Base-by-base conservation (phyloP, 64 coral and sea anemone genomes). In the Acropora yongei region DNA sequence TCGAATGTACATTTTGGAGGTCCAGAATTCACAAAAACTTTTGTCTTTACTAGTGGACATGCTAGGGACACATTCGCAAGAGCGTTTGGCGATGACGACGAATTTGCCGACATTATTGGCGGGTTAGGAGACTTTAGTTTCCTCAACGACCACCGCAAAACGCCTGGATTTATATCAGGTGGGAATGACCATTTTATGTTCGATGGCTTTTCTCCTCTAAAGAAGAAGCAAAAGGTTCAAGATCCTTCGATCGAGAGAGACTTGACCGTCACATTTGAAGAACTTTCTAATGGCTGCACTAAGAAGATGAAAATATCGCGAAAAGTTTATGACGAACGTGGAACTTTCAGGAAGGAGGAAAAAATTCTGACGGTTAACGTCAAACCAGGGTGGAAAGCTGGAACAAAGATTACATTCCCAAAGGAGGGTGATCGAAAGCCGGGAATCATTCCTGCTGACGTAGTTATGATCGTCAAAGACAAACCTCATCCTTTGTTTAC, bases 51-150 rank as follows among this genome's bases (percentile, higher is more conserved):
- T 8, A 84, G 75, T 57, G 93, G 92, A 74, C 85, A 97, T 66
- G 92, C 95, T 1, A 86, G 89, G 49, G 92, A 97, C 19, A 97
- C 95, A 4, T 97, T 97, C 49, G 44, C 92, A 42, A 88, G 86
- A 78, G 93, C 90, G 39, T 97, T 97, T 83, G 95, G 92, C 14
- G 68, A 91, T 49, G 92, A 97, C 87, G 95, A 97, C 76, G 92
- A 93, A 60, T 97, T 97, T 30, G 88, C 95, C 10, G 95, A 97
- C 41, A 69, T 97, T 73, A 90, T 97, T 78, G 95, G 95, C 12
- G 92, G 92, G 16, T 63, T 96, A 60, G 91, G 95, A 12, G 95
- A 91, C 3, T 96, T 97, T 73, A 75, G 88, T 49, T 97, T 97
- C 75, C 69, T 75, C 17, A 88, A 40, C n/a, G 90, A 85, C 30